These are phyloP conservation scores for Apogon hyalosoma DNA, from an alignment of 2,797 vertebrate genomes.

Conservation along the genomic window DNA sequence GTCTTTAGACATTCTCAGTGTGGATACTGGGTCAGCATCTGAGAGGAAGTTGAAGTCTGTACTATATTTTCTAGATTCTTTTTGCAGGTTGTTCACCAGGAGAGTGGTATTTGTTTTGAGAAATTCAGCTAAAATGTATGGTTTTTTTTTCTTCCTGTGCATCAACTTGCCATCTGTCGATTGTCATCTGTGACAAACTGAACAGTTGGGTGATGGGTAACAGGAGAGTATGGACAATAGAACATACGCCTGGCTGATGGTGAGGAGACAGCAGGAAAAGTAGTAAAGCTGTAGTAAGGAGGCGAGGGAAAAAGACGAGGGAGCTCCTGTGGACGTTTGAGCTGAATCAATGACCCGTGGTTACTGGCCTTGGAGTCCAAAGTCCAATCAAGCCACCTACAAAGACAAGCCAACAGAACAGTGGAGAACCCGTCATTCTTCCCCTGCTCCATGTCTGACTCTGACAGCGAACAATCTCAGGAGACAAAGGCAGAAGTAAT, in stretches of 20 bases:
- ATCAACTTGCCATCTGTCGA: constrained; percentile 59
- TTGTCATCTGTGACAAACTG: constrained; percentile 28
- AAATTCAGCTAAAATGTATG: constrained; percentile 19
- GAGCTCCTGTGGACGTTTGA: constrained; percentile 52
- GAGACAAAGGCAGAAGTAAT: constrained; percentile 31
- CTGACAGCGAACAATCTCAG: constrained; percentile 26
- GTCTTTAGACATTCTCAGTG: constrained; percentile 29
- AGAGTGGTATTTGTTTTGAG: constrained; percentile 2
- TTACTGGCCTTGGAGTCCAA: constrained; percentile 50
- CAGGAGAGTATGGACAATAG: constrained; percentile 40
- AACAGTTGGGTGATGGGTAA: constrained; percentile 40
- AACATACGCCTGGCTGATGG: constrained; percentile 37
- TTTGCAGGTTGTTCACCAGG: neutral
- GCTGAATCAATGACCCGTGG: constrained; percentile 56
- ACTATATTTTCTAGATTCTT: neutral
- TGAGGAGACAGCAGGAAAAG: constrained; percentile 26
- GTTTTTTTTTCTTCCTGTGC: neutral
- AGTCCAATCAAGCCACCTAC: constrained; percentile 55
- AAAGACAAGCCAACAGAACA: constrained; percentile 49
- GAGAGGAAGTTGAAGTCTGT: too few species aligned
- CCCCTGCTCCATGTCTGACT: neutral
- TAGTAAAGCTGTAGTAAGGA: constrained; percentile 26
- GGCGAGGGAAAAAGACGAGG: constrained; percentile 29
- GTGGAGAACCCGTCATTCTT: constrained; percentile 29
- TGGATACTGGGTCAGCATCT: constrained; percentile 33